Conservation (phyloP, 2,888 invertebrate genomes). For the Cremastinae sp. region DNA sequence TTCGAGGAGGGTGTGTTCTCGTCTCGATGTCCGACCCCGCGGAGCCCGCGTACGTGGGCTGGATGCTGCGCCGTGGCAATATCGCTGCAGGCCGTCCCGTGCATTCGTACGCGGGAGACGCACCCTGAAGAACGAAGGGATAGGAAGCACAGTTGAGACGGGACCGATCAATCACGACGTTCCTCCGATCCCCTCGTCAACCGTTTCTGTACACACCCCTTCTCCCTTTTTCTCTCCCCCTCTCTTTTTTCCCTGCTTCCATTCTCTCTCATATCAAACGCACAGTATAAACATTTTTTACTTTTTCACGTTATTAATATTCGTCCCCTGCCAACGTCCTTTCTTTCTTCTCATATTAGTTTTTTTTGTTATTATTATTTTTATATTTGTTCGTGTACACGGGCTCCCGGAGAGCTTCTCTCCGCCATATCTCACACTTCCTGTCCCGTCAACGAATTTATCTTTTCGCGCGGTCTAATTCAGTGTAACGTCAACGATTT, state of each 20-base stretch:
- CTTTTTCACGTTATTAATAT: slow-evolving; percentile 79
- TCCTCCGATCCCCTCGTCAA: slow-evolving; percentile 74
- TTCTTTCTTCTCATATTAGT: slow-evolving; percentile 58
- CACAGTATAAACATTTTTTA: slow-evolving; percentile 78
- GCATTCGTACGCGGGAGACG: slow-evolving; percentile 43
- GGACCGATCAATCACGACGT: slow-evolving; percentile 77
- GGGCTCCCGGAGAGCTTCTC: slow-evolving; percentile 16
- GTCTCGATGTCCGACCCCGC: slow-evolving; percentile 62
- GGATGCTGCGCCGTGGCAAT: slow-evolving; percentile 61
- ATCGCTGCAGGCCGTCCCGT: slow-evolving; percentile 57
- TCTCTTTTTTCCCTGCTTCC: slow-evolving; percentile 58
- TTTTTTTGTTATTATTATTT: slow-evolving; percentile 49
- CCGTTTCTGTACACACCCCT: slow-evolving; percentile 51
- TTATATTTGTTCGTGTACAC: slow-evolving; percentile 20
- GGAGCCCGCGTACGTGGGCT: slow-evolving; percentile 70
- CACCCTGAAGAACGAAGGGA: slow-evolving; percentile 63
- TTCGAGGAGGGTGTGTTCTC: slow-evolving; percentile 53
- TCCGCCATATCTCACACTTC: slow-evolving; percentile 25
- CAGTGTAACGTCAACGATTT: slow-evolving; percentile 11
- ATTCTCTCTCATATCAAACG: slow-evolving; percentile 72
- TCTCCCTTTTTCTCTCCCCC: slow-evolving; percentile 67
- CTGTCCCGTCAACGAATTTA: slow-evolving; percentile 42
- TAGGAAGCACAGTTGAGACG: slow-evolving; percentile 74
- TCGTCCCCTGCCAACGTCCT: slow-evolving; percentile 66
- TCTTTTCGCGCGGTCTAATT: slow-evolving; percentile 9